Conservation (phyloP, 2,797 vertebrate genomes). For the Alosa sapidissima region DNA sequence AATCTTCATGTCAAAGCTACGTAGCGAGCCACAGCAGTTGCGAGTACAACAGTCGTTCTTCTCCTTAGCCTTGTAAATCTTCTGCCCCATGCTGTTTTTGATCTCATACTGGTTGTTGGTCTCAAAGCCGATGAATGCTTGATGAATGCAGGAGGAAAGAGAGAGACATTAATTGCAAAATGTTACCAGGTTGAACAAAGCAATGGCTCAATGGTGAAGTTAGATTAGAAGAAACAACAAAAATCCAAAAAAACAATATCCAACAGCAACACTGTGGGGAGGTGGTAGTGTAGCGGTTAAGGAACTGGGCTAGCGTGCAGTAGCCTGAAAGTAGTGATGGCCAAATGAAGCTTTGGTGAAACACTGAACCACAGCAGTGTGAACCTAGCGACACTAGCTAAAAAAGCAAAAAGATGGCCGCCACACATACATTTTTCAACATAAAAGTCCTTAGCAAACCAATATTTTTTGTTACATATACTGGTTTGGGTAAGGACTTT, state of each 20-base stretch:
- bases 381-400: too few relatives aligned
- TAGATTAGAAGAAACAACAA: neutral
- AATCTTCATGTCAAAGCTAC: conserved; percentile 86
- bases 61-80: conserved; percentile 84
- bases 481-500: too few relatives aligned
- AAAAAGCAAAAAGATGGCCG: too few relatives aligned
- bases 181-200: neutral
- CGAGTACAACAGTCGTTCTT: conserved; percentile 86
- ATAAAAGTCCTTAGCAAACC: too few relatives aligned
- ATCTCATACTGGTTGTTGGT: conserved; percentile 86
- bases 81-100: conserved; percentile 83
- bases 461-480: too few relatives aligned
- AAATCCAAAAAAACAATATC: neutral
- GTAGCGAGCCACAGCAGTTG: conserved; percentile 85
- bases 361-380: too few relatives aligned
- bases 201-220: neutral
- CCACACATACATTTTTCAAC: too few relatives aligned
- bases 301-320: too few relatives aligned
- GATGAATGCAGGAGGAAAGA: neutral
- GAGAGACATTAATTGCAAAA: neutral
- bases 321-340: too few relatives aligned
- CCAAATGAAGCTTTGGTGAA: too few relatives aligned
- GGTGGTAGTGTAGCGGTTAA: too few relatives aligned
- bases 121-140: conserved; percentile 84
- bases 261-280: neutral